Evolutionary conservation across 2,113 vertebrate species (phyloP).

Genomic region (Acinonyx jubatus): DNA sequence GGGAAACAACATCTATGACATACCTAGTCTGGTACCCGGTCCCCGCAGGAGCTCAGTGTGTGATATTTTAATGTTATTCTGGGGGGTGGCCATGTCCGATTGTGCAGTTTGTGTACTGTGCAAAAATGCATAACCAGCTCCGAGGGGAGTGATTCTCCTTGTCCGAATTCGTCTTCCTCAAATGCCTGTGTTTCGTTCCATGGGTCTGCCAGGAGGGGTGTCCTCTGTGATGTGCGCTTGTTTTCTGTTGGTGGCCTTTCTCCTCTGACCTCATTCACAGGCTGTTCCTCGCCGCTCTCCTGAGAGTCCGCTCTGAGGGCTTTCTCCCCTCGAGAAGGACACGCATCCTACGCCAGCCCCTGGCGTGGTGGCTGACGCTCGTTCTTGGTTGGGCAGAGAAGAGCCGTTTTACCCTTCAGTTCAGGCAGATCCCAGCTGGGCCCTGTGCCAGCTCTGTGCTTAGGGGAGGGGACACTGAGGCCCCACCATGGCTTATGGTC

Average conservation of each 20-base stretch:
- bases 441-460: neutral
- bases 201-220: neutral
- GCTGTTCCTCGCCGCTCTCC: neutral
- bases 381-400: neutral
- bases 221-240: rapidly evolving
- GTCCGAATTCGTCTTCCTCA: neutral
- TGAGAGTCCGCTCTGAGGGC: neutral
- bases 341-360: too few relatives aligned
- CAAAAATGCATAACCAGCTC: too few relatives aligned
- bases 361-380: rapidly evolving
- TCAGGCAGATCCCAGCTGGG: neutral
- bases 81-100: rapidly evolving
- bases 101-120: too few relatives aligned
- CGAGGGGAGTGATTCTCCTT: neutral
- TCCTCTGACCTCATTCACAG: neutral
- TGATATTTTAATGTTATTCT: neutral
- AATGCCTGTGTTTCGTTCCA: neutral
- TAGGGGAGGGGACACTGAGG: rapidly evolving
- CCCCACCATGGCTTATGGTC: neutral
- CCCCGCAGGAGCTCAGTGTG: neutral
- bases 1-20: neutral
- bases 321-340: rapidly evolving
- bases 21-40: rapidly evolving
- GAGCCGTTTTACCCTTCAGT: too few relatives aligned
- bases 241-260: rapidly evolving